Evolutionary conservation across 2,888 invertebrate species (phyloP), one percentile per base, ranked within the genome.

Genomic region (Archips xylosteana): DNA sequence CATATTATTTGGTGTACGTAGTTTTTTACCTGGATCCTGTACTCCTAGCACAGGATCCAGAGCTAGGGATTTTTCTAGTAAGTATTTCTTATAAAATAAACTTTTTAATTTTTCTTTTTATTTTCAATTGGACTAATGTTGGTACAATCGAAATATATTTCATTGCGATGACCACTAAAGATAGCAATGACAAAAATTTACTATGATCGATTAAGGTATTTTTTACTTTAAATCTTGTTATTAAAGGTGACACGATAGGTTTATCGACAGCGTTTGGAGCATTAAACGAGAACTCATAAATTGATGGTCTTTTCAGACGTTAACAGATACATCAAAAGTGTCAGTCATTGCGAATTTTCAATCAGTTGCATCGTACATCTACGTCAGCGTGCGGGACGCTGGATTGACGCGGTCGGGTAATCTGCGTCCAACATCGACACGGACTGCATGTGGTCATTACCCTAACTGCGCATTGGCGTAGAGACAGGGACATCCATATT

Each of bases 291-390:
- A 64, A n/a, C 39, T 72, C 77, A 81, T 81, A 80, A 79, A 81
- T 79, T 81, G 78, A 70, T 73, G 70, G 72, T 74, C 59, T 76
- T 68, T 74, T 71, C 75, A 75, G 78, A 73, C 75, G 74, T 76
- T 79, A 83, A 80, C 78, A 80, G 79, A 83, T 77, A 77, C 79
- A 79, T 81, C 80, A 79, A 51, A 69, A 59, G 75, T 71, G 75
- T 76, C 79, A 54, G 70, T 78, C 76, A 79, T 79, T 78, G 81
- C 82, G 82, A 82, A 86, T 83, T 85, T 83, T 82, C 85, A 85
- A 85, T 83, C 82, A 81, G 80, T 77, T 75, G 76, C 77, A 81
- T 84, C 85, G 84, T 89, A 85, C 79, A 82, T 88, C 85, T 78
- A 77, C 81, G 85, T 88, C 87, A 81, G 36, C 42, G 42, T 23